Percentiles rank a stretch among this genome's conserved stretches.
Conservation (phyloP, 2,113 vertebrate genomes). For the Anser cygnoides region DNA sequence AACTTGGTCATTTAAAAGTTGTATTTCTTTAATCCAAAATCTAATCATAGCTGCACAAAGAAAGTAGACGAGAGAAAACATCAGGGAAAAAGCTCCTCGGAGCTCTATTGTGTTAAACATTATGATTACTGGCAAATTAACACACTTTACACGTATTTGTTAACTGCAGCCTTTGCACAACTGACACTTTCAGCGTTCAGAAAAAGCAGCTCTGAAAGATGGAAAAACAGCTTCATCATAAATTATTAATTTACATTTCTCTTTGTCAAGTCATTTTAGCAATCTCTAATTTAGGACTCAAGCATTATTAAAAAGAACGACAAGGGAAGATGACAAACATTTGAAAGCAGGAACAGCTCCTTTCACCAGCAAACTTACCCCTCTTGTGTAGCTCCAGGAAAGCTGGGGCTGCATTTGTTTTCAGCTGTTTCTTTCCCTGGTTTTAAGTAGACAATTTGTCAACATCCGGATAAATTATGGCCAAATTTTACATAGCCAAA, state of each 20-base stretch:
- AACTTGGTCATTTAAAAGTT: slow-evolving; percentile 4
- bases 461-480: neutral
- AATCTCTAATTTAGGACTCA: slow-evolving; percentile 40
- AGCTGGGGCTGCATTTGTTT: neutral
- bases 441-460: neutral
- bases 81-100: neutral
- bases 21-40: slow-evolving; percentile 27
- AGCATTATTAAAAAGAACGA: neutral
- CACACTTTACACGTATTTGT: slow-evolving; percentile 6
- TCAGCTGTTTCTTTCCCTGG: neutral
- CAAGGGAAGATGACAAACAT: neutral
- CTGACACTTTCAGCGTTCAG: slow-evolving; percentile 28
- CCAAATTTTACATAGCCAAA: neutral
- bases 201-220: slow-evolving; percentile 34
- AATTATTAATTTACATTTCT: slow-evolving; percentile 59
- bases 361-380: neutral
- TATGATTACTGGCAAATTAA: slow-evolving; percentile 28
- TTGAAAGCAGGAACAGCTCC: neutral
- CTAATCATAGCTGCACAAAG: neutral
- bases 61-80: neutral
- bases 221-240: slow-evolving; percentile 54
- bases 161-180: slow-evolving; percentile 42
- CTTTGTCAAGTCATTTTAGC: neutral
- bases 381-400: neutral
- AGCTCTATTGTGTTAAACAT: neutral